phyloP scores from a whole-genome alignment of 2,113 vertebrate species.

The Gymnorhina tibicen region DNA sequence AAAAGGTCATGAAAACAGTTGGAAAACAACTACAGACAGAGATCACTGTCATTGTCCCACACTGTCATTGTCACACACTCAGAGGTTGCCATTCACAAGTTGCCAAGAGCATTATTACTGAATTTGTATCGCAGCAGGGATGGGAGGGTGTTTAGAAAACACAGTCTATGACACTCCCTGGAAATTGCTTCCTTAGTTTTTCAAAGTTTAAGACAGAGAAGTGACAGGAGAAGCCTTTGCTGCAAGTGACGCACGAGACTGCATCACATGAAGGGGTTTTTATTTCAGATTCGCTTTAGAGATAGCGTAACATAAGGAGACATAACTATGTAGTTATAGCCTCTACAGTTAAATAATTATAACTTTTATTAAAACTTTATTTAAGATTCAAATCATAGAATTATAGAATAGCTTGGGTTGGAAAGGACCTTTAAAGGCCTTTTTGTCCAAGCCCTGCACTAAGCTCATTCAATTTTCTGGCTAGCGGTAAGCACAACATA shows the following conservation, averaged over 20 bases:
- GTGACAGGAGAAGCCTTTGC: neutral
- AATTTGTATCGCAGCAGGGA: neutral
- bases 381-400: neutral
- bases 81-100: neutral
- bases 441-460: neutral
- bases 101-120: neutral
- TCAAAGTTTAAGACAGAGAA: neutral
- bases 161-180: fast-evolving
- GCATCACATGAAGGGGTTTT: neutral
- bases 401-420: neutral
- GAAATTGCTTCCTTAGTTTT: neutral
- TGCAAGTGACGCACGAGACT: neutral
- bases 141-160: neutral
- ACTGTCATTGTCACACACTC: neutral
- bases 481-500: fast-evolving
- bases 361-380: neutral
- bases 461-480: neutral
- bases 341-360: neutral
- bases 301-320: neutral
- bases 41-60: neutral
- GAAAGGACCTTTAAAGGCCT: neutral
- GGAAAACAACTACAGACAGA: neutral
- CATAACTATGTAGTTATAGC: neutral
- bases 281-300: neutral
- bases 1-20: neutral